Percentiles rank a stretch among this genome's conserved stretches.
Conservation (phyloP, 1,140 invertebrate genomes). For the Charaxes varanes region DNA sequence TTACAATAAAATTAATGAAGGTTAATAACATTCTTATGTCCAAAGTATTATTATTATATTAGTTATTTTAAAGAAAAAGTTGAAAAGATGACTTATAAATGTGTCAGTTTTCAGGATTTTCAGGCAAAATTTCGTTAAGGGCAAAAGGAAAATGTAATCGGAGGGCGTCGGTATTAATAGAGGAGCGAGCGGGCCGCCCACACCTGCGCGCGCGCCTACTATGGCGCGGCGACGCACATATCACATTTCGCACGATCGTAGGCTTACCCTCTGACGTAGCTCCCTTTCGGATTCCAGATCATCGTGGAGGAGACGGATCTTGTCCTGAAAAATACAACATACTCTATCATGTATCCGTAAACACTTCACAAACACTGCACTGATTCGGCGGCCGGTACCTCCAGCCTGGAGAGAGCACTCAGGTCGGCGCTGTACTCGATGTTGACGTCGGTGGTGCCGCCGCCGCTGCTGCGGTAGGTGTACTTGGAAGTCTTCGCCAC, state of each 20-base stretch:
- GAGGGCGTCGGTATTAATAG: slow-evolving; percentile 62
- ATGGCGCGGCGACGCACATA: slow-evolving; percentile 48
- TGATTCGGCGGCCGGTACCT: slow-evolving; percentile 80
- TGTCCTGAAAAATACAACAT: slow-evolving; percentile 87
- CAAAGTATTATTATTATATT: too few relatives aligned
- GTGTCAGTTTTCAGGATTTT: too few relatives aligned
- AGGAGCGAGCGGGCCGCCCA: slow-evolving; percentile 50
- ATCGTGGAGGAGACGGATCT: slow-evolving; percentile 97
- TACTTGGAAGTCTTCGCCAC: slow-evolving; percentile 91
- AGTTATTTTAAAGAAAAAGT: too few relatives aligned
- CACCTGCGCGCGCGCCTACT: slow-evolving; percentile 61
- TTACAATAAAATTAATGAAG: too few relatives aligned
- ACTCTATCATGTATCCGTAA: slow-evolving; percentile 59
- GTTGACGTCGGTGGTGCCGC: slow-evolving; percentile 89
- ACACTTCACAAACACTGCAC: slow-evolving; percentile 70
- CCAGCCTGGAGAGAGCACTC: slow-evolving; percentile 92
- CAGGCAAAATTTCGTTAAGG: slow-evolving; percentile 20
- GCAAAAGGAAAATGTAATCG: slow-evolving; percentile 30
- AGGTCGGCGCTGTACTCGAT: slow-evolving; percentile 95
- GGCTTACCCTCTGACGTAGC: slow-evolving; percentile 95
- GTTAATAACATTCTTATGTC: too few relatives aligned
- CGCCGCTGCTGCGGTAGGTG: slow-evolving; percentile 88
- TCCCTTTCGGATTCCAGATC: slow-evolving; percentile 98
- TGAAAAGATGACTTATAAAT: too few relatives aligned
- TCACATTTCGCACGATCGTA: slow-evolving; percentile 59